phyloP scores from a whole-genome alignment of 2,888 invertebrate genomes.

The Fragum whitleyi region DNA sequence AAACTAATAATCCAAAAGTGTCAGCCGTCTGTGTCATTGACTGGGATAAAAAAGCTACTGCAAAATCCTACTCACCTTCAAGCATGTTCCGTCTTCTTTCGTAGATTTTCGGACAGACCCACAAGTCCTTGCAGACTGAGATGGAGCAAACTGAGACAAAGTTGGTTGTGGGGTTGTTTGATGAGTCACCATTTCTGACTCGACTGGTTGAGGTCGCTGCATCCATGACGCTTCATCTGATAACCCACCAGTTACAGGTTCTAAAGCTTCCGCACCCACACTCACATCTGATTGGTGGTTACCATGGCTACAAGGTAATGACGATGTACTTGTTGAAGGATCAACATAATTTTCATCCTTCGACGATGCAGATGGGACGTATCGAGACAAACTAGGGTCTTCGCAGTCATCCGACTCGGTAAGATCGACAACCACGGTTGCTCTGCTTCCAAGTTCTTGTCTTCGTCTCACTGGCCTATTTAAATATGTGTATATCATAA shows the following conservation, averaged over 20 bases:
- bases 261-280: not conserved
- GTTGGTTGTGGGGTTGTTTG: conserved; percentile 1
- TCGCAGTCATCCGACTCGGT: conserved; percentile 83
- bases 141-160: not conserved
- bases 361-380: not conserved
- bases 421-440: conserved; percentile 82
- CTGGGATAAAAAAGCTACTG: too few species aligned
- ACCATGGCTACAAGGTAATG: not conserved
- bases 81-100: not conserved
- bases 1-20: too few species aligned
- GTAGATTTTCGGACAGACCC: not conserved
- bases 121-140: not conserved
- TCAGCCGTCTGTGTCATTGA: too few species aligned
- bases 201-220: conserved; percentile 2
- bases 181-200: conserved; percentile 7
- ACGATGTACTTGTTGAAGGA: not conserved
- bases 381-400: conserved; percentile 16
- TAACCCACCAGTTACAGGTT: not conserved
- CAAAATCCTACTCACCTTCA: not conserved
- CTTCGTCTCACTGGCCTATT: conserved; percentile 64
- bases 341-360: not conserved
- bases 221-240: not conserved
- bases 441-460: conserved; percentile 73
- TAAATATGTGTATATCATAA: conserved; percentile 27
- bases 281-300: not conserved